These are phyloP conservation scores for Melinaea marsaeus DNA, from an alignment of 2,888 invertebrate genomes.

Conservation along the genomic window DNA sequence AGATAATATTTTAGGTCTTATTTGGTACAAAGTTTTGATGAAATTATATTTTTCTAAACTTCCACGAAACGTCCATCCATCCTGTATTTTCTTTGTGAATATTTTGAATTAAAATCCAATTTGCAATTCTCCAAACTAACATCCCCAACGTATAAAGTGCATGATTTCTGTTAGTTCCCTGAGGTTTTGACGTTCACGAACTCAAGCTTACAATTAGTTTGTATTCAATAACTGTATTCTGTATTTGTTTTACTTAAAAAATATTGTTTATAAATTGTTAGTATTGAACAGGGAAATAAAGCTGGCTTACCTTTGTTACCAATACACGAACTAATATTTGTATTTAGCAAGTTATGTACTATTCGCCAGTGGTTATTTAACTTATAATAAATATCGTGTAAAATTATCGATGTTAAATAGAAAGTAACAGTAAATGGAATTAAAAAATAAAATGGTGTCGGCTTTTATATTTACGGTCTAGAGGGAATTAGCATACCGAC, in stretches of 20 bases:
- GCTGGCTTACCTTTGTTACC: too few species aligned
- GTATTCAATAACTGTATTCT: slow-evolving; percentile 4
- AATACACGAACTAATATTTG: too few species aligned
- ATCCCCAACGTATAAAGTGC: neutral
- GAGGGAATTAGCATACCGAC: slow-evolving; percentile 46
- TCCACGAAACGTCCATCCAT: too few species aligned
- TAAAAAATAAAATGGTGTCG: slow-evolving; percentile 15
- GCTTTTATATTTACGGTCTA: slow-evolving; percentile 20
- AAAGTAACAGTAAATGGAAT: slow-evolving; percentile 12
- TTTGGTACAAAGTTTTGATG: too few species aligned
- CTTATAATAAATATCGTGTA: too few species aligned
- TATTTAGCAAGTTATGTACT: too few species aligned
- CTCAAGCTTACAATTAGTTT: neutral
- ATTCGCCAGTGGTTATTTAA: too few species aligned
- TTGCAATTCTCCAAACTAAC: too few species aligned
- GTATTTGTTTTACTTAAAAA: slow-evolving; percentile 1
- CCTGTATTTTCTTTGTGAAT: too few species aligned
- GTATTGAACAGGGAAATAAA: neutral
- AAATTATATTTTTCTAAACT: too few species aligned
- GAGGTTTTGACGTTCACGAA: neutral
- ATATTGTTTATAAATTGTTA: slow-evolving; percentile 3
- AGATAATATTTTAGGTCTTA: too few species aligned
- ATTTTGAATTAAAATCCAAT: too few species aligned
- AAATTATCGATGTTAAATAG: neutral
- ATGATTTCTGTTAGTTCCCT: neutral